Conservation (phyloP, 2,888 invertebrate species). For the Campoplex nolae region DNA sequence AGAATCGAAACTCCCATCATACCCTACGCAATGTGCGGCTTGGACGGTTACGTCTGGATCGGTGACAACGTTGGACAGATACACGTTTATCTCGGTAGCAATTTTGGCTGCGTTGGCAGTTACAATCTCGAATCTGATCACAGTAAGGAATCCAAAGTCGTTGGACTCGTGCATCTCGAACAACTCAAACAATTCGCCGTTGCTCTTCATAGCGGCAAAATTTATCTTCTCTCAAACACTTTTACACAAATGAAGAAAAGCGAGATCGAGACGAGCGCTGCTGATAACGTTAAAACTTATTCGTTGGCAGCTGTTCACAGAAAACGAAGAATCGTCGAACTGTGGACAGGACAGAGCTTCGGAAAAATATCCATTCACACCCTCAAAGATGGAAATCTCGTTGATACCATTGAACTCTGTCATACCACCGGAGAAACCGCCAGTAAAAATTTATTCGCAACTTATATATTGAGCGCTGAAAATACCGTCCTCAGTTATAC, state of each 20-base stretch:
- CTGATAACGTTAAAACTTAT: slow-evolving; percentile 79
- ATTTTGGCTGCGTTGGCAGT: slow-evolving; percentile 82
- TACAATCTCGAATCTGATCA: slow-evolving; percentile 88
- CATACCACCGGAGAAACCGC: slow-evolving; percentile 87
- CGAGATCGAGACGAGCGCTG: slow-evolving; percentile 81
- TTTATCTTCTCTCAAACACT: slow-evolving; percentile 80
- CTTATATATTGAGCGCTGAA: slow-evolving; percentile 89
- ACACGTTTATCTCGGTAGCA: slow-evolving; percentile 90
- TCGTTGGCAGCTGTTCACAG: slow-evolving; percentile 81
- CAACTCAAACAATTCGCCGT: slow-evolving; percentile 91
- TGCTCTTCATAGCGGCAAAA: slow-evolving; percentile 91
- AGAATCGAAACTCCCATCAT: slow-evolving; percentile 86
- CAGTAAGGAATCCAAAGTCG: slow-evolving; percentile 88
- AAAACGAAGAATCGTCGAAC: slow-evolving; percentile 86
- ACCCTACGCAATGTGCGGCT: slow-evolving; percentile 90
- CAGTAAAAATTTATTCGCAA: slow-evolving; percentile 88
- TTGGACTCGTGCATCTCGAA: slow-evolving; percentile 89
- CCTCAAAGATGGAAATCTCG: slow-evolving; percentile 86
- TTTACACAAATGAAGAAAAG: slow-evolving; percentile 82
- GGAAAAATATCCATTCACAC: slow-evolving; percentile 93
- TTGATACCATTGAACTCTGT: slow-evolving; percentile 88
- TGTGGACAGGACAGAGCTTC: slow-evolving; percentile 95
- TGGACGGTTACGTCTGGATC: slow-evolving; percentile 93
- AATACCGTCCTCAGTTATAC: slow-evolving; percentile 92
- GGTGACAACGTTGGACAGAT: slow-evolving; percentile 95